Percentiles rank a stretch among this genome's conserved stretches.
Conservation (phyloP, 1,140 invertebrate species). For the Anastatus disparis region DNA sequence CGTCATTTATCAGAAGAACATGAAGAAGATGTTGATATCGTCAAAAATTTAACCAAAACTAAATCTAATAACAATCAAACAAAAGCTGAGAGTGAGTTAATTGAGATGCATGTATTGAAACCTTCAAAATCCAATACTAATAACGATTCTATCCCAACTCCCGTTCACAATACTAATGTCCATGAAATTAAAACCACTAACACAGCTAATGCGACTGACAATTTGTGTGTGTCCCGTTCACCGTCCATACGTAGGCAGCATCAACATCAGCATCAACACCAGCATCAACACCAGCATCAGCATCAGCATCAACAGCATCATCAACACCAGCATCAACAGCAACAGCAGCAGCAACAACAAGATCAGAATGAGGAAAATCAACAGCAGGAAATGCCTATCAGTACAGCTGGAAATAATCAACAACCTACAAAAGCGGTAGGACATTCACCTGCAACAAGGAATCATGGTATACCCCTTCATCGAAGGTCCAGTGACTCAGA, state of each 20-base stretch:
- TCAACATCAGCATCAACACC: conserved; percentile 44
- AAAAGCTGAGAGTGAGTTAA: background rate
- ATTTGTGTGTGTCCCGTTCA: conserved; percentile 63
- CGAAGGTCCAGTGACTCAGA: conserved; percentile 93
- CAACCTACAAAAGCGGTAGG: conserved; percentile 51
- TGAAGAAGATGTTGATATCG: background rate
- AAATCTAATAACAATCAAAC: background rate
- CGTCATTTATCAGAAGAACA: background rate
- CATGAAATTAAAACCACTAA: conserved; percentile 55
- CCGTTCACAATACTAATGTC: background rate
- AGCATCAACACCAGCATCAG: conserved; percentile 36
- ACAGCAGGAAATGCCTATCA: conserved; percentile 29
- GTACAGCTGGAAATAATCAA: conserved; percentile 48
- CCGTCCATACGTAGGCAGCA: conserved; percentile 59
- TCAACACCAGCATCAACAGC: background rate
- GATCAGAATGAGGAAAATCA: background rate
- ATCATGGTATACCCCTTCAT: conserved; percentile 69
- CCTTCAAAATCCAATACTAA: background rate
- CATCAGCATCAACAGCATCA: too few species aligned
- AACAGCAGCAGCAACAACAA: conserved; percentile 4
- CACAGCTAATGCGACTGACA: conserved; percentile 63
- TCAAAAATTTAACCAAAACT: background rate
- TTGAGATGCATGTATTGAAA: conserved; percentile 10
- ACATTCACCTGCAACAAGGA: conserved; percentile 69
- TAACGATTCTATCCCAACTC: background rate